Base-by-base conservation (phyloP, 2,797 vertebrate species). In the Lerista edwardsae region DNA sequence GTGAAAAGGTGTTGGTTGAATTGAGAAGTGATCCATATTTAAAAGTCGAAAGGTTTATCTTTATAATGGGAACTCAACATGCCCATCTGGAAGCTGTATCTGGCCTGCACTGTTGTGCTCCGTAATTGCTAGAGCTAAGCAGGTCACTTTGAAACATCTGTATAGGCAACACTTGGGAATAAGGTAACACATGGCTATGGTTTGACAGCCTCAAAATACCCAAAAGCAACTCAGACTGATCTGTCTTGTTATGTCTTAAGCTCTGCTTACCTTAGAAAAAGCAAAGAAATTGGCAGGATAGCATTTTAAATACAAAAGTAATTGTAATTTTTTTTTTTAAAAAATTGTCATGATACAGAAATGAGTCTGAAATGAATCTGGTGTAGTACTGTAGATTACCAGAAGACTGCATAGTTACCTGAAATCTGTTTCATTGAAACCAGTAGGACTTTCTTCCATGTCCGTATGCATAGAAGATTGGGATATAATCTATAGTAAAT, bases 61-160 rank as follows among this genome's bases (percentile, higher is more conserved):
- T 64, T 34, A 82, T 78, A 29, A 64, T 79, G 83, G 73, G 75
- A 6, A 21, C 44, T 89, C 84, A 10, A 80, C 12, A 68, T 79
- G 34, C n/a, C 79, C 0, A 0, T 67, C 21, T 59, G 69, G n/a
- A 76, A 86, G 19, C 72, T 82, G 12, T 55, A 83, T 80, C 55
- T 90, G 51, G 84, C 85, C 67, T 68, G 64, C 11, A 27, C 76
- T 67, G 80, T 67, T 80, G 69, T 29, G 12, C 79, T 79, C 85
- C 80, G 61, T 76, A 88, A 41, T 29, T 68, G 67, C 10, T 74
- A 72, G 65, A 86, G 77, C 68, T 79, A 34, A 0, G 3, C 21
- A 83, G 87, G 27, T 89, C 41, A n/a, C 84, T 55, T 69, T 80
- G 89, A 90, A 80, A 77, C 76, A 15, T n/a, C 1, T 82, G 41